phyloP scores from a whole-genome alignment of 2,797 vertebrate species.

The Clarias platycephalus region DNA sequence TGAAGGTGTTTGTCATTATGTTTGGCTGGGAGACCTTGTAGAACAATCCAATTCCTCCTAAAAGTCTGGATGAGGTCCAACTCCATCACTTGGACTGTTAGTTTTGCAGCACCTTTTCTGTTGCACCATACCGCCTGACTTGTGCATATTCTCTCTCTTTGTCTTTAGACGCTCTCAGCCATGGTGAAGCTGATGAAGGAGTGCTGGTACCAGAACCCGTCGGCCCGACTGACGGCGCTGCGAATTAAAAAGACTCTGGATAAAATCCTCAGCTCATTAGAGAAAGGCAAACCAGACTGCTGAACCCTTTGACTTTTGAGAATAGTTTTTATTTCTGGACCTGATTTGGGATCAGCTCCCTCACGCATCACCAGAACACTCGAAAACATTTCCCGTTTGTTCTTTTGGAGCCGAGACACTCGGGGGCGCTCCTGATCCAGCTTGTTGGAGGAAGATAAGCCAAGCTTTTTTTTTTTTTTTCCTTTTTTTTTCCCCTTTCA shows the following conservation, averaged over 20 bases:
- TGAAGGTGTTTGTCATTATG: background rate
- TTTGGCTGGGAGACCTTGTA: background rate
- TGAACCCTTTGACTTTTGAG: slow-evolving; percentile 44
- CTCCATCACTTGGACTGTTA: background rate
- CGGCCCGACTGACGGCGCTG: slow-evolving; percentile 78
- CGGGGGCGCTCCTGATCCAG: background rate
- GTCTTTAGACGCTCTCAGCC: slow-evolving; percentile 75
- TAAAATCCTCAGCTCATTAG: slow-evolving; percentile 81
- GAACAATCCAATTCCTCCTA: background rate
- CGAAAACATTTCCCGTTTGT: background rate
- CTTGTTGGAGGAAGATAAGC: background rate
- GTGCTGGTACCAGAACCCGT: slow-evolving; percentile 85
- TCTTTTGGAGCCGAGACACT: no score
- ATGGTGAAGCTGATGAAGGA: slow-evolving; percentile 84
- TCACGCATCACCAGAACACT: background rate
- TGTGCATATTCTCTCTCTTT: background rate
- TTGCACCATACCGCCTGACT: background rate
- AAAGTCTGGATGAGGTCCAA: background rate
- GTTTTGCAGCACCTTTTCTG: no score
- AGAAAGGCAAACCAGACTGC: slow-evolving; percentile 80
- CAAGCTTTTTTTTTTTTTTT: no score
- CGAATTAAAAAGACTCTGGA: slow-evolving; percentile 84
- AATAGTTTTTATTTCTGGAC: background rate
- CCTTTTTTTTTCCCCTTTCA: no score
- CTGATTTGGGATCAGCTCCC: slow-evolving; percentile 24